Evolutionary conservation across 2,888 invertebrate genomes (phyloP), one percentile per base, ranked within the genome.

Genomic region (Drosophila austrosaltans): DNA sequence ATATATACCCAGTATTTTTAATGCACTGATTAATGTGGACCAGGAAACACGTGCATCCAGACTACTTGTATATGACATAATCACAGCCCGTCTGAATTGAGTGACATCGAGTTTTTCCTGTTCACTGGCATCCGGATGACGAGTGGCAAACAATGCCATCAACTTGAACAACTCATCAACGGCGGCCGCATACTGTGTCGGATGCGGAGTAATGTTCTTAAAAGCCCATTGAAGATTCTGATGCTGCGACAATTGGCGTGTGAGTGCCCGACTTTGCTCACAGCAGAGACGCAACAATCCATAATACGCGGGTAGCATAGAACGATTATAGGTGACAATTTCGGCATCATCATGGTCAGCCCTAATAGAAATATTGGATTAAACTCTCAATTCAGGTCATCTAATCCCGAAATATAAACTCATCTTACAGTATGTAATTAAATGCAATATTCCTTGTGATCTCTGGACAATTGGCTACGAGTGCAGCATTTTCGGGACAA

Each of bases 201-300:
- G 97, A 93, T 98, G 98, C n/a, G 98, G 98, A 39, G 98, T 97
- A 77, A 98, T 98, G 92, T 98, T 98, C 90, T 98, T 96, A 92
- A 98, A 98, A 30, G 98, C 98, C 98, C 98, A 98, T 91, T 97
- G 97, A 53, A 98, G 95, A 93, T 98, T 98, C 93, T 98, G 98
- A 93, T 98, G 98, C 79, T 96, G 96, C 0, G 98, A 97, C 66
- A 98, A 93, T 89, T 96, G 95, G 63, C 97, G 94, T 4, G 98
- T 97, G 92, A 98, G 97, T 28, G 95, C 93, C 56, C 96, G 94
- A 4, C 98, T 98, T 82, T 97, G 96, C 79, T 97, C 96, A 91
- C 98, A 98, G 93, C 97, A 98, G 92, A 98, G 94, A 75, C 98
- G 94, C 83, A 98, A 93, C 68, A 98, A 93, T 53, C 98, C 97